phyloP scores from a whole-genome alignment of 2,113 vertebrate species.

The Rynchops niger region DNA sequence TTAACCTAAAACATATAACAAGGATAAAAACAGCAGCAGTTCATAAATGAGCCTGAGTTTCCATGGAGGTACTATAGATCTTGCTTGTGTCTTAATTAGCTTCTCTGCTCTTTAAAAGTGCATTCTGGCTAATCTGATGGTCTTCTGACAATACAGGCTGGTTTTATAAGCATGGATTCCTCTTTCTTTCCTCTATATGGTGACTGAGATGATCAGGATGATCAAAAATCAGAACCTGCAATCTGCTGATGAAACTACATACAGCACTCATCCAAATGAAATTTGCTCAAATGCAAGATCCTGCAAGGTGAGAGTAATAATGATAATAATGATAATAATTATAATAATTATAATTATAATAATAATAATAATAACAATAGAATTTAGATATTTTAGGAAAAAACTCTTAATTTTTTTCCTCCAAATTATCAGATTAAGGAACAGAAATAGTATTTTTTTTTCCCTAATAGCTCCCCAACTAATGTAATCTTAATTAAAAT shows the following conservation, averaged over 20 bases:
- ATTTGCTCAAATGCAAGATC: background rate
- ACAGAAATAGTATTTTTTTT: background rate
- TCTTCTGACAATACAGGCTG: background rate
- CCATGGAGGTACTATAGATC: constrained; percentile 56
- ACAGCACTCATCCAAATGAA: background rate
- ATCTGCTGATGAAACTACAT: background rate
- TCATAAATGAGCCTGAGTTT: constrained; percentile 56
- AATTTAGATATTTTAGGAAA: background rate
- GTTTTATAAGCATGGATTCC: background rate
- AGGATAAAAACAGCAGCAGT: constrained; percentile 56
- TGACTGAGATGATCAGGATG: background rate
- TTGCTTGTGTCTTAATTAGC: constrained; percentile 40
- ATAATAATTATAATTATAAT: background rate
- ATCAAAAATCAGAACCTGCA: background rate
- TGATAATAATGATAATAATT: background rate
- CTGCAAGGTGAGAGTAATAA: background rate
- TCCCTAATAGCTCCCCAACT: background rate
- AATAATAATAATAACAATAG: background rate
- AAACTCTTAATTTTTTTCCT: background rate
- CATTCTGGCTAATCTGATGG: background rate
- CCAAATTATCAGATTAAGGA: background rate
- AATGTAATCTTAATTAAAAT: background rate
- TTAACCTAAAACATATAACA: constrained; percentile 59
- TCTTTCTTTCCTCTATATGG: background rate
- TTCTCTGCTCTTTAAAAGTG: constrained; percentile 5